Base-by-base conservation (phyloP, 2,797 vertebrate species). In the Percopsis omiscomaycus region DNA sequence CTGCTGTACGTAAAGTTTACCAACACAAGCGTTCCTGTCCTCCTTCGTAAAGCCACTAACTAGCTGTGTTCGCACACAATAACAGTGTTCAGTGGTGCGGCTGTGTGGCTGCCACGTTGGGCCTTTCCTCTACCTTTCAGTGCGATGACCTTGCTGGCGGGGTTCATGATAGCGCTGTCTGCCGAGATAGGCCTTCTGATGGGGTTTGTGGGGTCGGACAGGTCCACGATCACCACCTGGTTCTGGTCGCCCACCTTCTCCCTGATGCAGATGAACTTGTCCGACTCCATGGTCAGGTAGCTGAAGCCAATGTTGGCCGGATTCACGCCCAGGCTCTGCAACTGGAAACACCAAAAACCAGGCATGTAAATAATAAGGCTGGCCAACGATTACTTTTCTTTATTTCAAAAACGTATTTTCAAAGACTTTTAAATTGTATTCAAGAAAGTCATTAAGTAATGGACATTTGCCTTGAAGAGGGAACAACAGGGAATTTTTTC, bases 151-250 rank as follows among this genome's bases (percentile, higher is more conserved):
- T 95, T 97, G 77, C 95, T 97, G 69, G 94, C 90, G 0, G 96
- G 96, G 83, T 96, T 96, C 95, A 98, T 95, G 82, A 96, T 96
- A 85, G 95, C 95, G 29, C 95, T 96, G 88, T 98, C 96, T 0
- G 96, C 96, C 51, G 95, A 96, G 84, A 97, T 94, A 0, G 95
- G 95, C 16, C 94, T 92, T 64, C 94, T 92, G 80, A 97, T 94
- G 0, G 93, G 94, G 48, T 93, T 94, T 27, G 91, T 92, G 53
- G 94, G 93, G 79, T 98, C 95, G 0, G 88, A 93, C 93, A 96
- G 84, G 83, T 96, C 96, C 75, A 97, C 91, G 48, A 96, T 96
- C 64, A 96, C 93, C 64, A 97, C 94, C 79, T 96, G 96, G 15
- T 94, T 94, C 89, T 97, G 95, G 56, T 96, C 95, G 0, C 95